These are phyloP conservation scores for Apoda limacodes DNA, from an alignment of 2,888 invertebrate genomes.

Conservation along the genomic window DNA sequence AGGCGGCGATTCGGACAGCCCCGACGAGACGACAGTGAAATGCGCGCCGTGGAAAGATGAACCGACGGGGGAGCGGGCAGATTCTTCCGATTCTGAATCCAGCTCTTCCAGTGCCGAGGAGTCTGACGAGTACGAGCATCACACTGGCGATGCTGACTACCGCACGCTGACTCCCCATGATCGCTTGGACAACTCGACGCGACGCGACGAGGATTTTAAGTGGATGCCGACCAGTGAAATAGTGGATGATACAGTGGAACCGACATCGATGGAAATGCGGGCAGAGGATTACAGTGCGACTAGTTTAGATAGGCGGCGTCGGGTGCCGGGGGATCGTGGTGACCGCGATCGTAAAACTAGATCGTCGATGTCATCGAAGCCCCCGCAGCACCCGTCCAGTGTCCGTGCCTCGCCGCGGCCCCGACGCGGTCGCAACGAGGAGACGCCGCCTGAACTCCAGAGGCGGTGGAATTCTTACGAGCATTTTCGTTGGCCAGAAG, in stretches of 20 bases:
- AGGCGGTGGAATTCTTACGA: slow-evolving; percentile 68
- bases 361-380: slow-evolving; percentile 69
- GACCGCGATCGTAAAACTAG: slow-evolving; percentile 75
- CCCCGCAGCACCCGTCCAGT: slow-evolving; percentile 53
- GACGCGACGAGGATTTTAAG: slow-evolving; percentile 76
- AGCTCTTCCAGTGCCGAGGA: slow-evolving; percentile 51
- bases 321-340: slow-evolving; percentile 57
- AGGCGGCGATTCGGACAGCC: slow-evolving; percentile 72
- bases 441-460: slow-evolving; percentile 53
- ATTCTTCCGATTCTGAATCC: slow-evolving; percentile 45
- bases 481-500: slow-evolving; percentile 72
- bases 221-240: slow-evolving; percentile 68
- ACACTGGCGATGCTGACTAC: slow-evolving; percentile 73
- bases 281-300: slow-evolving; percentile 43
- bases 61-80: slow-evolving; percentile 41
- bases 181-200: slow-evolving; percentile 68
- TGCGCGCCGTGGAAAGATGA: slow-evolving; percentile 61
- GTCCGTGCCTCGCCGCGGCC: slow-evolving; percentile 53
- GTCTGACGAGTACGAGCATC: slow-evolving; percentile 64
- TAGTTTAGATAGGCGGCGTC: slow-evolving; percentile 70
- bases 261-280: slow-evolving; percentile 34
- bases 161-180: slow-evolving; percentile 52
- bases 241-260: slow-evolving; percentile 39
- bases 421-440: slow-evolving; percentile 45
- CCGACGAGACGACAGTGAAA: slow-evolving; percentile 73